Evolutionary conservation across 2,888 invertebrate species (phyloP).

Genomic region (Lepidochitona cinerea): DNA sequence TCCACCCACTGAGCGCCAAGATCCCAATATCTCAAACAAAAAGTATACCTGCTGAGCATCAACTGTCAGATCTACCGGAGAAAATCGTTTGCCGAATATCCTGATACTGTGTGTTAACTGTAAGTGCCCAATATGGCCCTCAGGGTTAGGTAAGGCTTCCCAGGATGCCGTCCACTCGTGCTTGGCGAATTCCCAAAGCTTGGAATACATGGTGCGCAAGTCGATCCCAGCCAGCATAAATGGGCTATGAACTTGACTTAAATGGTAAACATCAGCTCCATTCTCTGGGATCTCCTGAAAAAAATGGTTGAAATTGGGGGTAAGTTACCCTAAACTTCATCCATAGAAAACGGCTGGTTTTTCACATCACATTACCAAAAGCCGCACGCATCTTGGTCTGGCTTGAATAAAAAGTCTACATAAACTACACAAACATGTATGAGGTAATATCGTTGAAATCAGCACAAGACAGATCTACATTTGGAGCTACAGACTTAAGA

Average conservation of each 20-base stretch:
- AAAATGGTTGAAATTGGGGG: not conserved
- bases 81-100: conserved; percentile 75
- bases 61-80: conserved; percentile 77
- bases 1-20: no score
- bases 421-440: no score
- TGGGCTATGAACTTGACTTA: conserved; percentile 82
- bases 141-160: conserved; percentile 72
- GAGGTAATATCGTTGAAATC: no score
- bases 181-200: conserved; percentile 71
- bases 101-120: conserved; percentile 77
- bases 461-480: no score
- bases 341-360: no score
- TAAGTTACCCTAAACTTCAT: no score
- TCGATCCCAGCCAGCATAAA: conserved; percentile 74
- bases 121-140: conserved; percentile 78
- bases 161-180: conserved; percentile 79
- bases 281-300: conserved; percentile 90
- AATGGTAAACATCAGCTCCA: conserved; percentile 87
- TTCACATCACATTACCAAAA: no score
- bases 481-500: no score
- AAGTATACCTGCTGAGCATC: conserved; percentile 80
- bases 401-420: no score
- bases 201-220: conserved; percentile 61
- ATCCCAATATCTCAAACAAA: no score
- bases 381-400: no score